phyloP scores from a whole-genome alignment of 2,113 vertebrate genomes.

The Microcebus murinus region DNA sequence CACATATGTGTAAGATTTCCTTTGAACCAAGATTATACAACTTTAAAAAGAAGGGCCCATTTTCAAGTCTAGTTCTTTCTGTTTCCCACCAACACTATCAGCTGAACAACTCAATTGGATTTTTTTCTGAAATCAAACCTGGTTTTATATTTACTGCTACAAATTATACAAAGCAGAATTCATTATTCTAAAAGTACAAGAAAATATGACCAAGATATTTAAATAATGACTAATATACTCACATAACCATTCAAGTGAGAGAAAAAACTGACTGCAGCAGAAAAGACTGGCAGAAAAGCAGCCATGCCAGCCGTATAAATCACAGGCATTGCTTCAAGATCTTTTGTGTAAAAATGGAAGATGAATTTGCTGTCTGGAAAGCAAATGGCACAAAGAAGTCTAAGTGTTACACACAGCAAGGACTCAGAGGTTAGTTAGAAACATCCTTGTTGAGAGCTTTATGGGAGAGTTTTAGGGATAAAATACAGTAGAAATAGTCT shows the following conservation, averaged over 20 bases:
- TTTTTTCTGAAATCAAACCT: constrained; percentile 58
- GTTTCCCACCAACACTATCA: neutral
- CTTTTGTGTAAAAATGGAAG: neutral
- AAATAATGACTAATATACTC: constrained; percentile 56
- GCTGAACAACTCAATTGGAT: neutral
- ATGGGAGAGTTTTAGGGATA: neutral
- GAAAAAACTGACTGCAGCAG: constrained; percentile 5
- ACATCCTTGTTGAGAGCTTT: neutral
- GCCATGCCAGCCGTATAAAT: neutral
- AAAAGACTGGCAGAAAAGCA: constrained; percentile 36
- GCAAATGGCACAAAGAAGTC: neutral
- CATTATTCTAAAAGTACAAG: constrained; percentile 40
- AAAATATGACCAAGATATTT: constrained; percentile 57
- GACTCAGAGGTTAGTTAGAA: neutral
- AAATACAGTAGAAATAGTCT: neutral
- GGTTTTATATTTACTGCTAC: constrained; percentile 16
- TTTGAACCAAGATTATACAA: constrained; percentile 24
- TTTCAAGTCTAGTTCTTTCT: neutral
- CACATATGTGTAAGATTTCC: neutral
- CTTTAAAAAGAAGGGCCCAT: neutral
- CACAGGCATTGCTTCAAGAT: neutral
- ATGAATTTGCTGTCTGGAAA: constrained; percentile 21
- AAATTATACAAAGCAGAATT: constrained; percentile 51
- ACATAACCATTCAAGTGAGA: constrained; percentile 20
- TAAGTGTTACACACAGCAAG: neutral